Evolutionary conservation across 2,888 invertebrate species (phyloP).

Genomic region (Therioaphis trifolii): DNA sequence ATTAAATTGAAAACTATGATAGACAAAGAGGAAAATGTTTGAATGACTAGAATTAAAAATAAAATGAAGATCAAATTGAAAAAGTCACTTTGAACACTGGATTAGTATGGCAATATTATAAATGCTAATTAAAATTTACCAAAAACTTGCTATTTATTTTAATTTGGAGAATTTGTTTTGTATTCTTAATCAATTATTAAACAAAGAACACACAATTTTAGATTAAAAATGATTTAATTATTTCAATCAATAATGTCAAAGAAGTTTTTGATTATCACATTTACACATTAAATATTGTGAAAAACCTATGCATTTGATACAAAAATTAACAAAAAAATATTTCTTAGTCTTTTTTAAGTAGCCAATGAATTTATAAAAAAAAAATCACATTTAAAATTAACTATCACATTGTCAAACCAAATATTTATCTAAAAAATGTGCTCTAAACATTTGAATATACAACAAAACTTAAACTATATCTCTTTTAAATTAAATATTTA

Average conservation of each 20-base stretch:
- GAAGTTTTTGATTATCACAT: conserved; percentile 19
- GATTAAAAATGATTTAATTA: neutral
- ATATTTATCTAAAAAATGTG: neutral
- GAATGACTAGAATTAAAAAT: conserved; percentile 49
- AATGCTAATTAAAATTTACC: neutral
- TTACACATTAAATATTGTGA: conserved; percentile 4
- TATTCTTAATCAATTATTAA: neutral
- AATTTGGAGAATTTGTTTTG: neutral
- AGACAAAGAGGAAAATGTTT: neutral
- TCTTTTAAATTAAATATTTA: conserved; percentile 28
- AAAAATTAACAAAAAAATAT: too few species aligned
- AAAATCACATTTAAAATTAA: conserved; percentile 19
- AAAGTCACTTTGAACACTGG: conserved; percentile 44
- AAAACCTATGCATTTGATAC: neutral
- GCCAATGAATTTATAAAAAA: neutral
- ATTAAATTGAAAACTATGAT: neutral
- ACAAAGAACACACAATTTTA: too few species aligned
- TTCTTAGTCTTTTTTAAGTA: conserved; percentile 9
- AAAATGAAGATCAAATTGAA: conserved; percentile 38
- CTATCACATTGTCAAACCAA: conserved; percentile 38
- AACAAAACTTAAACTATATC: conserved; percentile 15
- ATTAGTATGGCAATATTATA: neutral
- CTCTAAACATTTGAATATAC: neutral
- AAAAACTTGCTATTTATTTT: neutral
- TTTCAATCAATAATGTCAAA: neutral